Evolutionary conservation across 1,140 invertebrate genomes (phyloP), one percentile per base, ranked within the genome.

Genomic region (Melipona quadrifasciata): DNA sequence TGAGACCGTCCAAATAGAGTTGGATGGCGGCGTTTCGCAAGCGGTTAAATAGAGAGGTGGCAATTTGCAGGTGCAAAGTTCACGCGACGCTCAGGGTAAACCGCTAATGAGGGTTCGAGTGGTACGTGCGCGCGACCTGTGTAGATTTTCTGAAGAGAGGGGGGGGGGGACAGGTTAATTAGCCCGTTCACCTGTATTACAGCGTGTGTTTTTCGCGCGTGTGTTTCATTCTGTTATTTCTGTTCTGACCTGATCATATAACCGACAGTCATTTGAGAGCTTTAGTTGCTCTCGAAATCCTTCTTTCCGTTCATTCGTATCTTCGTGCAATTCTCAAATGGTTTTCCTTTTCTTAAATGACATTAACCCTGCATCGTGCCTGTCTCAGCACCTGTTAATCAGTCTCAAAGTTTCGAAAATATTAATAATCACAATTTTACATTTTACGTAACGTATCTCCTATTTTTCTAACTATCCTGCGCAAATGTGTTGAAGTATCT

Each of bases 31-130:
- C 34, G 27, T 11, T 39, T 24, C 3, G n/a, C 47, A 53, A 19
- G 51, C 51, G 84, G 80, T 68, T 51, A 78, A 84, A 85, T 80
- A 61, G 64, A 61, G 39, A 75, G 55, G 78, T 81, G 75, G 71
- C 86, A 90, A 91, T 91, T 91, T 89, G 90, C 92, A 92, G 92
- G 91, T 93, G 93, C 90, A 92, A 92, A 92, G 92, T 93, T 93
- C 93, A 92, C 87, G 84, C 85, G 84, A 85, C 76, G 70, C 74
- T 84, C 64, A 79, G 67, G 72, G 82, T 76, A 87, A 90, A 89
- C 90, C 90, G 88, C 91, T 92, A 93, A 90, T 91, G 91, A 89
- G 85, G 65, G 88, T 61, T 65, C 81, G 55, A 78, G 71, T 65
- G 34, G 77, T 81, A 57, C 53, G 86, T 57, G 86, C 72, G 88